A percentile compares a stretch with the other conserved stretches of the same genome.
phyloP scores from a whole-genome alignment of 2,888 invertebrate species.

The Sminthurides aquaticus region DNA sequence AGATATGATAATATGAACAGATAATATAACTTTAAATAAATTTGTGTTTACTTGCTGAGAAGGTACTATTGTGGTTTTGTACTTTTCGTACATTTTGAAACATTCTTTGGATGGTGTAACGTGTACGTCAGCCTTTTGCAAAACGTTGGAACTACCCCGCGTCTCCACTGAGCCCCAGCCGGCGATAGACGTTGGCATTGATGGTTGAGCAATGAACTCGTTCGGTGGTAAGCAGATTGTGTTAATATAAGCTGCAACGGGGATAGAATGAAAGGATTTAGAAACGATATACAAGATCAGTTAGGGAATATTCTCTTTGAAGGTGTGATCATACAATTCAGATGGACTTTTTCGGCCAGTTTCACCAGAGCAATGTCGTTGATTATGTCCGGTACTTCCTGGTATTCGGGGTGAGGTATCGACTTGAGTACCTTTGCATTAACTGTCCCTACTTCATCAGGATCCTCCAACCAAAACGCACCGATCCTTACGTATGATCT shows the following conservation, averaged over 20 bases:
- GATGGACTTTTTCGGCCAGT: slow-evolving; percentile 9
- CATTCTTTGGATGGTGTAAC: background rate
- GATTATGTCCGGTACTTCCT: slow-evolving; percentile 20
- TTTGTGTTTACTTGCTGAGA: background rate
- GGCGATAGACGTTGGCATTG: slow-evolving; percentile 7
- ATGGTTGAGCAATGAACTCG: background rate
- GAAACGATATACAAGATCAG: no score
- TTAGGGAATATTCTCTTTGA: no score
- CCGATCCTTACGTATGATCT: slow-evolving; percentile 25
- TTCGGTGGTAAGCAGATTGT: slow-evolving; percentile 18
- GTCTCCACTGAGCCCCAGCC: slow-evolving; percentile 22
- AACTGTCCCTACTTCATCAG: slow-evolving; percentile 20
- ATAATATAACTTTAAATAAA: no score
- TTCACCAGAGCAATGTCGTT: slow-evolving; percentile 26
- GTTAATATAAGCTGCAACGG: slow-evolving; percentile 6
- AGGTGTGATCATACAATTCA: slow-evolving; percentile 10
- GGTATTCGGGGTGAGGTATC: slow-evolving; percentile 19
- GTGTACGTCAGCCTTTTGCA: slow-evolving; percentile 21
- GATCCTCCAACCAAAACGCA: slow-evolving; percentile 13
- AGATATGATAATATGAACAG: no score
- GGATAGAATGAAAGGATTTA: no score
- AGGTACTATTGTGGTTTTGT: background rate
- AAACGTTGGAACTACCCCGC: background rate
- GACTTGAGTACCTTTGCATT: slow-evolving; percentile 11
- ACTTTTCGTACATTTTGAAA: background rate